Percentiles rank a stretch among this genome's conserved stretches.
Conservation (phyloP, 1,140 invertebrate species). For the Eciton burchellii region DNA sequence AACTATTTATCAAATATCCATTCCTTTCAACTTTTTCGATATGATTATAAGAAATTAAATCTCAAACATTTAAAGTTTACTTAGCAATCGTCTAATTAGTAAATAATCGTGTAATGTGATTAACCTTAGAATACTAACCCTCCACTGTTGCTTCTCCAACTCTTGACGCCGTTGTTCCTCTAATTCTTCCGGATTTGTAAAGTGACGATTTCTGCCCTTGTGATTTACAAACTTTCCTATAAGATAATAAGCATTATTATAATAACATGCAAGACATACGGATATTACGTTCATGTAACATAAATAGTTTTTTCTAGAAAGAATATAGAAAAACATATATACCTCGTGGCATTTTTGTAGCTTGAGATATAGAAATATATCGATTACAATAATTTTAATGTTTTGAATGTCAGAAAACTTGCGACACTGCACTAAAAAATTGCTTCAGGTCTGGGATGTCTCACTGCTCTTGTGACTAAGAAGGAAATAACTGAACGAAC, state of each 20-base stretch:
- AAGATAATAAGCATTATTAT: constrained; percentile 70
- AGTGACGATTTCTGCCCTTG: constrained; percentile 96
- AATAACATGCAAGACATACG: neutral
- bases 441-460: too few relatives aligned
- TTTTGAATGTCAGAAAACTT: too few relatives aligned
- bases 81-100: constrained; percentile 66
- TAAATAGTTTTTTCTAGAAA: neutral
- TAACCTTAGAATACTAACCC: constrained; percentile 86
- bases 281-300: constrained; percentile 9
- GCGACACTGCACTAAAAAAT: too few relatives aligned
- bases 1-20: constrained; percentile 3
- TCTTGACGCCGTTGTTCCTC: constrained; percentile 94
- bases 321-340: neutral
- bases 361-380: neutral
- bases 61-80: constrained; percentile 34
- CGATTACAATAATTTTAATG: too few relatives aligned
- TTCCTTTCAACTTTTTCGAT: neutral
- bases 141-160: constrained; percentile 89
- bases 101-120: constrained; percentile 54
- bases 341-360: constrained; percentile 28
- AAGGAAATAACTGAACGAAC: too few relatives aligned
- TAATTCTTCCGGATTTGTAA: constrained; percentile 97
- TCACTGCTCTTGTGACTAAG: too few relatives aligned
- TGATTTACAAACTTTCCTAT: constrained; percentile 95
- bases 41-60: neutral